These are phyloP conservation scores for Tamandua tetradactyla DNA, from an alignment of 2,797 vertebrate species.

Conservation along the genomic window DNA sequence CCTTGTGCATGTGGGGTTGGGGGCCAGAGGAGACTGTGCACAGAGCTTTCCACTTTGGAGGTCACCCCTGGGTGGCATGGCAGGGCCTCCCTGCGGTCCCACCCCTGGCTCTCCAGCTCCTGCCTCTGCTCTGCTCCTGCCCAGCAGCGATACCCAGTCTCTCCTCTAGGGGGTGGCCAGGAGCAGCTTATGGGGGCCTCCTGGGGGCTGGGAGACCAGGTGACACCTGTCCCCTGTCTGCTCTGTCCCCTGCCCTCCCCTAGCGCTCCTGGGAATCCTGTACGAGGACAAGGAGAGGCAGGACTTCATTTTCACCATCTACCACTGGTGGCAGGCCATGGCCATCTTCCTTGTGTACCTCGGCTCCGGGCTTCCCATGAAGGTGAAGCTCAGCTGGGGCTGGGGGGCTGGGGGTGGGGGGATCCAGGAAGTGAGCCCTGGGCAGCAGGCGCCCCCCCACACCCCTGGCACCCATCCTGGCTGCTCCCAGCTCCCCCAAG, in stretches of 20 bases:
- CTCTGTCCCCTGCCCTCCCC: background rate
- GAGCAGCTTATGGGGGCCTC: rapidly evolving
- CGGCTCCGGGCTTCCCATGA: slow-evolving; percentile 93
- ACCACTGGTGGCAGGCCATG: slow-evolving; percentile 97
- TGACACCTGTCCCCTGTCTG: background rate
- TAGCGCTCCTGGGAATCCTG: slow-evolving; percentile 93
- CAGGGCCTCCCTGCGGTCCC: background rate
- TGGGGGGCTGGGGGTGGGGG: background rate
- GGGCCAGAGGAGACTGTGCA: background rate
- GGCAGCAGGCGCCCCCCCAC: rapidly evolving
- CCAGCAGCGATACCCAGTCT: background rate
- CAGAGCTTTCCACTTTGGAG: background rate
- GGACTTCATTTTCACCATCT: slow-evolving; percentile 97
- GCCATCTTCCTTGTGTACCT: slow-evolving; percentile 95
- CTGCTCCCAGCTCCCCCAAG: background rate
- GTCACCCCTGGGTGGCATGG: rapidly evolving
- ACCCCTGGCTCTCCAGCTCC: background rate
- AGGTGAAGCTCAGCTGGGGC: slow-evolving; percentile 83
- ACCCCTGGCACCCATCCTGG: background rate
- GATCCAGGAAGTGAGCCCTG: no score
- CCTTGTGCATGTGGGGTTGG: rapidly evolving
- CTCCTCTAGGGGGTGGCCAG: slow-evolving; percentile 13
- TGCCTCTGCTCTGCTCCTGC: background rate
- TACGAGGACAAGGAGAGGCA: slow-evolving; percentile 97
- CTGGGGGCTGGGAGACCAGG: rapidly evolving